Conservation (phyloP, 2,888 invertebrate genomes). For the Ceramica pisi region DNA sequence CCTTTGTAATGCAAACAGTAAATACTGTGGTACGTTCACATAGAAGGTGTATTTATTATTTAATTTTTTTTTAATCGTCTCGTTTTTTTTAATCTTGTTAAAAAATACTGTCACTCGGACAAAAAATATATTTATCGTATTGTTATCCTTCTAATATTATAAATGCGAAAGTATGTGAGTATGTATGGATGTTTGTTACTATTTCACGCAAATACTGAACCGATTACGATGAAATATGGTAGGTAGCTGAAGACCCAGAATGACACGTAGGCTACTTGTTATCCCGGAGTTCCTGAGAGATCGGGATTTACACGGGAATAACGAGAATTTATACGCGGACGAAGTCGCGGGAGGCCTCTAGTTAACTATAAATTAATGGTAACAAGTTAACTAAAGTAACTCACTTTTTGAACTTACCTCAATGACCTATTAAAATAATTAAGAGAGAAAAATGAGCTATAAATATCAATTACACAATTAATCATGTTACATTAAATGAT, state of each 20-base stretch:
- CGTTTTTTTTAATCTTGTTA: background rate
- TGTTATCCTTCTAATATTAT: too few relatives aligned
- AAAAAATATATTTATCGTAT: background rate
- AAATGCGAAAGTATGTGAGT: too few relatives aligned
- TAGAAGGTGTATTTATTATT: background rate
- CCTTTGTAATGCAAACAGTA: constrained; percentile 16
- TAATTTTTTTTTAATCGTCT: background rate
- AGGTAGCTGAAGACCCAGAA: too few relatives aligned
- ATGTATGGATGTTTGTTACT: too few relatives aligned
- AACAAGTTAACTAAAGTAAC: background rate
- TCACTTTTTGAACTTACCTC: background rate
- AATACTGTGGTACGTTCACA: constrained; percentile 3
- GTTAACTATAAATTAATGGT: too few relatives aligned
- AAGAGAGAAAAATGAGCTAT: constrained; percentile 1
- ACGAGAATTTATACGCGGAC: too few relatives aligned
- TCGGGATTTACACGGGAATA: too few relatives aligned
- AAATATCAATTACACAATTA: constrained; percentile 30
- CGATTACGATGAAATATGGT: too few relatives aligned
- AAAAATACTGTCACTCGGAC: background rate
- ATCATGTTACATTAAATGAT: background rate
- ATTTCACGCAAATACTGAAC: too few relatives aligned
- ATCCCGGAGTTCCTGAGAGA: too few relatives aligned
- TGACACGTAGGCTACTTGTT: too few relatives aligned
- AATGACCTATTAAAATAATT: background rate
- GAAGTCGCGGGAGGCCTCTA: too few relatives aligned